Evolutionary conservation across 2,797 vertebrate species (phyloP), one percentile per base, ranked within the genome.

Genomic region (Phrynocephalus forsythii): DNA sequence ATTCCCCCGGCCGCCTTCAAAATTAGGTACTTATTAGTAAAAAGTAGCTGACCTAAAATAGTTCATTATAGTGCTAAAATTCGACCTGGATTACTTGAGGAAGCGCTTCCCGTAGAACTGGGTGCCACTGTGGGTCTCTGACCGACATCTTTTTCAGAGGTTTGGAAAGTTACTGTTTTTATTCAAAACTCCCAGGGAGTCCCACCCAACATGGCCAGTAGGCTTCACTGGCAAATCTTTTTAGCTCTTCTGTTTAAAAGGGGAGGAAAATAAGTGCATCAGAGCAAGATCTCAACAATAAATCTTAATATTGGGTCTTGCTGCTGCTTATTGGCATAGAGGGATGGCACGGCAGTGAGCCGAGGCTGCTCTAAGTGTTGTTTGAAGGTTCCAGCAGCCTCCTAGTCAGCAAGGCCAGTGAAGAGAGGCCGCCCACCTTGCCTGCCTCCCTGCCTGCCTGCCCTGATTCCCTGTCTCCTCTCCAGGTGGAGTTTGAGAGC

Each of bases 401-500:
- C 5, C 33, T 52, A 48, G 15, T 30, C 56, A 30, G 20, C 66
- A 10, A 38, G 72, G 71, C 50, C 13, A 52, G 28, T n/a, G 33
- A 30, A 44, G 44, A 78, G 11, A 13, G 20, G 44, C 2, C 52
- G 1, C 52, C 52, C 52, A 44, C 38, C 38, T 44, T 44, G 38
- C 38, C 38, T 38, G 38, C 38, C 52, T 52, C 1, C 52, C 24
- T 10, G 6, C 50, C 11, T 50, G 26, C 38, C 16, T 24, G 33
- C 11, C 24, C 60, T 83, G 60, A 79, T 3, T 18, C 30, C 16
- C 20, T 69, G 6, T 75, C 56, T 33, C 48, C 44, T 88, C 38
- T 88, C 38, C 93, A 98, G 98, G 97, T 98, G 82, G 98, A 98
- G 94, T 98, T 98, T 93, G 98, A 98, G 95, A 96, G 97, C 0